phyloP scores from a whole-genome alignment of 2,797 vertebrate species.

The Sandelia bainsii region DNA sequence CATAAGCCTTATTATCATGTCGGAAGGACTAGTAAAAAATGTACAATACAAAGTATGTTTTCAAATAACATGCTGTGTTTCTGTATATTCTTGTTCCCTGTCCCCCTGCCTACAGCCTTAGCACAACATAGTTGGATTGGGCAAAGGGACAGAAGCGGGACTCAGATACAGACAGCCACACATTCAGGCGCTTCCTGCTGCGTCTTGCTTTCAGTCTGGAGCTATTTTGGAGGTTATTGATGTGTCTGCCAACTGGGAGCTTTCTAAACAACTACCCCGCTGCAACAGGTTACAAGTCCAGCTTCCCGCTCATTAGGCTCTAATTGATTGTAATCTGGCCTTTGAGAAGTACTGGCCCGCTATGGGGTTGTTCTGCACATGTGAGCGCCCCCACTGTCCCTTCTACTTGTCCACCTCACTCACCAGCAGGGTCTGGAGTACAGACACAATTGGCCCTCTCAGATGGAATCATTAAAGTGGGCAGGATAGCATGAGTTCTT shows the following conservation, averaged over 20 bases:
- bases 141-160: constrained; percentile 40
- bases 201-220: constrained; percentile 76
- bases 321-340: constrained; percentile 88
- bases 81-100: constrained; percentile 22
- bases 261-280: constrained; percentile 80
- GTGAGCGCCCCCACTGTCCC: constrained; percentile 78
- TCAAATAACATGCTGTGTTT: constrained; percentile 9
- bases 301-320: constrained; percentile 85
- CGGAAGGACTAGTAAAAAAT: constrained; percentile 9
- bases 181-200: constrained; percentile 74
- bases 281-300: constrained; percentile 82
- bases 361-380: constrained; percentile 78
- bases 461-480: constrained; percentile 81
- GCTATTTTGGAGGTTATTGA: constrained; percentile 88
- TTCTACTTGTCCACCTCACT: constrained; percentile 81
- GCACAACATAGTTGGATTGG: constrained; percentile 11
- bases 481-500: constrained; percentile 80
- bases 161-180: constrained; percentile 63
- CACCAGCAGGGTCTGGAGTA: constrained; percentile 81
- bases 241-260: constrained; percentile 80
- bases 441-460: constrained; percentile 81
- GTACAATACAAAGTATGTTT: constrained; percentile 8
- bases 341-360: constrained; percentile 81
- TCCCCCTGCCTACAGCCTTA: not conserved
- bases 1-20: constrained; percentile 4